Base-by-base conservation (phyloP, 2,797 vertebrate genomes). In the Sebastes minor region DNA sequence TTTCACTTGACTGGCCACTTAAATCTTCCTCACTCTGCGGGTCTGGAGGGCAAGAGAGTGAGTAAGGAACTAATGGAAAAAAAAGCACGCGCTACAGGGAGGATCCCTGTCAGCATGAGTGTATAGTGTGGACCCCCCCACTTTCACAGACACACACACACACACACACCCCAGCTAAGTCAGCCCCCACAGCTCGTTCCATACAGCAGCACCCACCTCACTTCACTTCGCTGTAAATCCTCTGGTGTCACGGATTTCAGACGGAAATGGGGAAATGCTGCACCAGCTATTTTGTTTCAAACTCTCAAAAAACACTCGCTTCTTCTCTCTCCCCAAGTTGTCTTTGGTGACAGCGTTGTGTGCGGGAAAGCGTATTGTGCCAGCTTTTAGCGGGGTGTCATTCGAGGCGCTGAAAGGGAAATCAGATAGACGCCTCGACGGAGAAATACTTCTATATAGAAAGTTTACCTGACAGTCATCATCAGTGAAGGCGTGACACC, bases 211-310 rank as follows among this genome's bases (percentile, higher is more conserved):
- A 88, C 91, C 91, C 88, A 89, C 92, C 89, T 92, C 91, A 89
- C 92, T 91, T 93, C 91, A 89, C 90, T 94, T 94, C 93, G 88
- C 90, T 89, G 91, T 91, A 95, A 95, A 96, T 92, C 89, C 92
- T 94, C 93, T 94, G 90, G 91, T 95, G 95, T 96, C 95, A 95
- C 95, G 89, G 93, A 92, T 95, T 96, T 96, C 94, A 95, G 93
- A 95, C 89, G 81, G 92, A 95, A 95, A 92, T 42, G 90, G 83
- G 81, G 93, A 93, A 95, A 95, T 94, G 95, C 95, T 95, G 94
- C 90, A 92, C 93, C 93, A 95, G 95, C 95, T 91, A 95, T 96
- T 96, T 95, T 94, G 93, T 94, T 95, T 95, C 94, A 91, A 94
- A 95, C 89, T 92, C 92, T 94, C 89, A 91, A 93, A 94, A 95